Evolutionary conservation across 2,888 invertebrate genomes (phyloP).

Genomic region (Pardosa pseudoannulata): DNA sequence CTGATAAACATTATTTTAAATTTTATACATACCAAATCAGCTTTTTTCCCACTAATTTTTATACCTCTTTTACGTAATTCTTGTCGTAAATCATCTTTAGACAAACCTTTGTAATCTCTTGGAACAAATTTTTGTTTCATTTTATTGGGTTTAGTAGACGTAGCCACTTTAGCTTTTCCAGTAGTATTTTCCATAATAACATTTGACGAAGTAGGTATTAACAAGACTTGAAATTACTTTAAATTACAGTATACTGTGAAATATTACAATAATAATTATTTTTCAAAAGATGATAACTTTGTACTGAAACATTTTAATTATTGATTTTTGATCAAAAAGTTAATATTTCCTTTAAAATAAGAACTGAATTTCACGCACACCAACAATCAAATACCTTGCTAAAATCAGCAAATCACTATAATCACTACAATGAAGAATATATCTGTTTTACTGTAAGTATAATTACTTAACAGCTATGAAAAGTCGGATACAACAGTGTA

Average conservation of each 20-base stretch:
- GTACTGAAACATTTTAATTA: not conserved
- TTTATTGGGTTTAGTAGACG: slow-evolving; percentile 53
- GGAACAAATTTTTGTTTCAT: slow-evolving; percentile 51
- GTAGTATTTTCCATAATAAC: slow-evolving; percentile 46
- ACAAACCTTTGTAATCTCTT: slow-evolving; percentile 68
- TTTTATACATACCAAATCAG: slow-evolving; percentile 70
- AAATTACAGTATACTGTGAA: not conserved
- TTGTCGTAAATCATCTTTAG: slow-evolving; percentile 73
- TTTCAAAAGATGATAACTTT: not conserved
- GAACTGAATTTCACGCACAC: not conserved
- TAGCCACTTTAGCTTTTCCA: slow-evolving; percentile 33
- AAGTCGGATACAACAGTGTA: not conserved
- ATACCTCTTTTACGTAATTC: slow-evolving; percentile 72
- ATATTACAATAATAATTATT: not conserved
- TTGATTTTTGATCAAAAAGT: slow-evolving; percentile 1
- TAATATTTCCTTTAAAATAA: not conserved
- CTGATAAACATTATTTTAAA: no score
- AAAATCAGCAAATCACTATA: not conserved
- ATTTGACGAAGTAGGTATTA: slow-evolving; percentile 14
- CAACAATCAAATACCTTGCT: not conserved
- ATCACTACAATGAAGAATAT: not conserved
- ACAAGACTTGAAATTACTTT: not conserved
- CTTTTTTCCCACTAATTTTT: slow-evolving; percentile 71
- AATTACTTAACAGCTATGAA: not conserved
- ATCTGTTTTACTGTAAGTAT: not conserved